phyloP scores from a whole-genome alignment of 2,797 vertebrate genomes.

The Lepilemur ruficaudatus region DNA sequence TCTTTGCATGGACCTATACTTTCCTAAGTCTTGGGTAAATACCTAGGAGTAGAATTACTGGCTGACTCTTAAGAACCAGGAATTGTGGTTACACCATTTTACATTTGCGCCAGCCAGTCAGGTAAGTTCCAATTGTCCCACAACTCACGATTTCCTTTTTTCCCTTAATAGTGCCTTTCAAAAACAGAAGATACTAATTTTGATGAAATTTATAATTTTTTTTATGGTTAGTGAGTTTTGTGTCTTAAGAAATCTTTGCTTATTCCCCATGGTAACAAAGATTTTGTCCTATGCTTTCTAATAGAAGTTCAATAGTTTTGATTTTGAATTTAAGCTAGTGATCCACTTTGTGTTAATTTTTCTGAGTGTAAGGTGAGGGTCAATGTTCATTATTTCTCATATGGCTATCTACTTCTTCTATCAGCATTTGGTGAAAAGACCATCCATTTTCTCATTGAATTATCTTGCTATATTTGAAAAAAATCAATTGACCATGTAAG shows the following conservation, averaged over 20 bases:
- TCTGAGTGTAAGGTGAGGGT: background rate
- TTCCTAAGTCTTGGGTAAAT: background rate
- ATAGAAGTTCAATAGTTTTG: background rate
- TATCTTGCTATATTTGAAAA: background rate
- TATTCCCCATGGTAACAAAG: background rate
- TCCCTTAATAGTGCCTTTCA: background rate
- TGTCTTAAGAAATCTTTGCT: background rate
- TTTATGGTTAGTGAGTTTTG: background rate
- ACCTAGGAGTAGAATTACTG: background rate
- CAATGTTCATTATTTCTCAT: background rate
- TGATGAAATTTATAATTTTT: background rate
- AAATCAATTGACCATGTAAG: background rate
- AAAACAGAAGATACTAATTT: background rate
- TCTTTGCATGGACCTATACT: background rate
- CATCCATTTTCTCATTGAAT: background rate
- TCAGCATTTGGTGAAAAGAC: background rate
- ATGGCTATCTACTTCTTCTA: background rate
- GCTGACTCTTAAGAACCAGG: background rate
- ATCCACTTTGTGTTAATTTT: constrained; percentile 12
- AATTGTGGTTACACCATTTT: background rate
- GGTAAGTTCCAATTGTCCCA: background rate
- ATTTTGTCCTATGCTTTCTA: background rate
- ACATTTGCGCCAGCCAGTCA: background rate
- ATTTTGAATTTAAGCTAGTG: background rate
- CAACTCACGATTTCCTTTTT: background rate